These are phyloP conservation scores for Andricus curvator DNA, from an alignment of 2,888 invertebrate species.

Conservation along the genomic window DNA sequence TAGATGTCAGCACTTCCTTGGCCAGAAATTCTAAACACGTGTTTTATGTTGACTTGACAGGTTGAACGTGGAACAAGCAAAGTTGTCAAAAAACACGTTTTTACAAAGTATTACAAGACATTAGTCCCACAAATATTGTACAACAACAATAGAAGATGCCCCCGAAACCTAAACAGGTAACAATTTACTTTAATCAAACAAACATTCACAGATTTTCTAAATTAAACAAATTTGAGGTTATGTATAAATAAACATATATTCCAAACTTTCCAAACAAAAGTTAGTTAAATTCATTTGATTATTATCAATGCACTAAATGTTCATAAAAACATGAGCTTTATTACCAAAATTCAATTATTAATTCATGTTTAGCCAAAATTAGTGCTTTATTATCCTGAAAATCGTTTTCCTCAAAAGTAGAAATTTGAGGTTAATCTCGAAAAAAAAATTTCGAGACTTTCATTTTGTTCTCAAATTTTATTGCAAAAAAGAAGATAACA, in stretches of 20 bases:
- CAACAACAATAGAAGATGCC: conserved; percentile 50
- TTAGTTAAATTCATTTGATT: neutral
- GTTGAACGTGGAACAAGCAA: neutral
- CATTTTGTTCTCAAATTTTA: neutral
- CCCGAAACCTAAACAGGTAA: conserved; percentile 51
- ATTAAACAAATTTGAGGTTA: conserved; percentile 5
- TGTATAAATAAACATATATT: neutral
- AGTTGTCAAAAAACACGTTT: neutral
- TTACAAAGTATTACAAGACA: neutral
- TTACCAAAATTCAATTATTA: neutral
- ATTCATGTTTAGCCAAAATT: neutral
- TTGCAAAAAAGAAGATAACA: neutral
- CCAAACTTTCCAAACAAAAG: neutral
- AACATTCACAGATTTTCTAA: neutral
- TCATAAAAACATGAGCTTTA: neutral
- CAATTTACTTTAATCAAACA: neutral
- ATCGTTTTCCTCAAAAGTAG: neutral
- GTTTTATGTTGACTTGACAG: neutral
- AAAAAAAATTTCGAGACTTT: neutral
- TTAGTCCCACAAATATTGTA: neutral
- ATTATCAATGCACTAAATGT: neutral
- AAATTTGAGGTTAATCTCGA: neutral
- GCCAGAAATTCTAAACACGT: neutral
- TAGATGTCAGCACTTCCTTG: conserved; percentile 5
- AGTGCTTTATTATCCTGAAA: neutral